Evolutionary conservation across 2,797 vertebrate species (phyloP).

Genomic region (Alosa sapidissima): DNA sequence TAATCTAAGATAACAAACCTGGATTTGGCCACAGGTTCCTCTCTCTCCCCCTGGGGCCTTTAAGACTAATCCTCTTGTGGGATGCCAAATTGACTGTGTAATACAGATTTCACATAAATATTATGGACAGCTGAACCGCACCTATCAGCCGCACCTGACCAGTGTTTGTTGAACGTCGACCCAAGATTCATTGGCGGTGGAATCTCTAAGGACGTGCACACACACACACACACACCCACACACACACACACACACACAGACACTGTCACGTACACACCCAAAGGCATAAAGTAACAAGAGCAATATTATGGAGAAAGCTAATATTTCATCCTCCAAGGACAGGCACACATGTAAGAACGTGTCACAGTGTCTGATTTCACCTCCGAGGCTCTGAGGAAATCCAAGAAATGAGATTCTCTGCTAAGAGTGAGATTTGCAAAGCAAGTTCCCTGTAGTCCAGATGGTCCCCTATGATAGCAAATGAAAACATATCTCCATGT

Average conservation of each 20-base stretch:
- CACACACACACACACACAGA: background rate
- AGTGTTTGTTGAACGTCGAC: conserved; percentile 10
- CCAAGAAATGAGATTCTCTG: conserved; percentile 25
- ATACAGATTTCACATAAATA: conserved; percentile 25
- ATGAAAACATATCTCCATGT: conserved; percentile 27
- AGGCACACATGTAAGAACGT: conserved; percentile 24
- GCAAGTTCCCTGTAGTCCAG: conserved; percentile 30
- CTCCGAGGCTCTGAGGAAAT: conserved; percentile 21
- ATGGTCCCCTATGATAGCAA: conserved; percentile 21
- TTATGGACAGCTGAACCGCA: conserved; percentile 10
- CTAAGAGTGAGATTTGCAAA: conserved; percentile 31
- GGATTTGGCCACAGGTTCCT: conserved; percentile 60
- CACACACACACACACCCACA: conserved; percentile 9
- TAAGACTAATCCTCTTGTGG: conserved; percentile 40
- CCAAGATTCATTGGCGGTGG: conserved; percentile 16
- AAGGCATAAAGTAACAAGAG: conserved; percentile 25
- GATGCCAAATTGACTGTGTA: conserved; percentile 28
- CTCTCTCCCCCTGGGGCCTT: background rate
- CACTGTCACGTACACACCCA: conserved; percentile 6
- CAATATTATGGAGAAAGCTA: conserved; percentile 22
- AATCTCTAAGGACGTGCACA: background rate
- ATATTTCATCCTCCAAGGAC: conserved; percentile 17
- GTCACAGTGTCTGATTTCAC: conserved; percentile 20
- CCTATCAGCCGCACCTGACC: conserved; percentile 20
- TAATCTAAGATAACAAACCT: conserved; percentile 74